Conservation (phyloP, 2,888 invertebrate species). For the Lamellibrachia satsuma region DNA sequence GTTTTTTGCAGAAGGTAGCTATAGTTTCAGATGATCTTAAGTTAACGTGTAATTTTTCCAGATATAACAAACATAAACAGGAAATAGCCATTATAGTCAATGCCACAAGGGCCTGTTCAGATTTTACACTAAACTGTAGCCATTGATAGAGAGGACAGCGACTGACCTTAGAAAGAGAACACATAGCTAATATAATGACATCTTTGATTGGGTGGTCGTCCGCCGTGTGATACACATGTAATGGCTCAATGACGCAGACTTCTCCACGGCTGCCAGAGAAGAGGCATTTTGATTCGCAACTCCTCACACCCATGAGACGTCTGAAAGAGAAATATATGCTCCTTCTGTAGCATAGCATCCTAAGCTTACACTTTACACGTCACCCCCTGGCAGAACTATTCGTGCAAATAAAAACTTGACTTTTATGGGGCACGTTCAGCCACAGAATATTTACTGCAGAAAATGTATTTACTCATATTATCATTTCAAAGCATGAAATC, state of each 20-base stretch:
- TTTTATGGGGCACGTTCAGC: too few relatives aligned
- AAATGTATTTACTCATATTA: too few relatives aligned
- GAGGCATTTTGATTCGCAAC: constrained; percentile 86
- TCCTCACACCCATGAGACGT: constrained; percentile 85
- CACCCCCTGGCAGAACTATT: too few relatives aligned
- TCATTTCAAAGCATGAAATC: too few relatives aligned
- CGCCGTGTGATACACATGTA: constrained; percentile 70
- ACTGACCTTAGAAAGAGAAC: constrained; percentile 86
- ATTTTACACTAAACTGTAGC: background rate
- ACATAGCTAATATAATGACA: constrained; percentile 86
- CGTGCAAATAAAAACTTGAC: background rate
- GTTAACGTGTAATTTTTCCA: background rate
- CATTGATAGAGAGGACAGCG: background rate
- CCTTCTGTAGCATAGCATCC: too few relatives aligned
- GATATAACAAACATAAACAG: background rate
- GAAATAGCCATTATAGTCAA: background rate
- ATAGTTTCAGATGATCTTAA: background rate
- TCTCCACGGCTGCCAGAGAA: constrained; percentile 98
- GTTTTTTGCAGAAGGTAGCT: too few relatives aligned
- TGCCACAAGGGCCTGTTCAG: background rate
- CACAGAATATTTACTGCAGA: too few relatives aligned
- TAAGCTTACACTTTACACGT: too few relatives aligned
- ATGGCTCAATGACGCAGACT: constrained; percentile 80
- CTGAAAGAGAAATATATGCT: constrained; percentile 43
- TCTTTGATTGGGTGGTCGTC: constrained; percentile 76